Base-by-base conservation (phyloP, 2,888 invertebrate genomes). In the Pollenia griseotomentosa region DNA sequence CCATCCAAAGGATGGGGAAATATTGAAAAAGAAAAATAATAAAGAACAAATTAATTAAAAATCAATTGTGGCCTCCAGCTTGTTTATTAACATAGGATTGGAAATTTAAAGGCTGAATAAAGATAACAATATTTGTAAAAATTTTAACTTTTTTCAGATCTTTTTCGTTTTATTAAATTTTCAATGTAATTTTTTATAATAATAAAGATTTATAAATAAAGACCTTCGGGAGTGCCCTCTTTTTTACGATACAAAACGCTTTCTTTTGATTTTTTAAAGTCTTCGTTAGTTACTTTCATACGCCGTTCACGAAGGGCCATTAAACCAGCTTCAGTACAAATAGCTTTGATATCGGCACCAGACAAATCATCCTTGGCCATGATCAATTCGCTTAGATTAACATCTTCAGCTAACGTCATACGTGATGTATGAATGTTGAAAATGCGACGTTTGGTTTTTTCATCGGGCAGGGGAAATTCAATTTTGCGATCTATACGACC, bases 321-420 rank as follows among this genome's bases (percentile, higher is more conserved):
- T 80, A 99, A 94, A 88, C 99, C 99, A 79, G 99, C 99, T 95
- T 99, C 99, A 10, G 99, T 99, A 94, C 99, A 99, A 93, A 99
- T 99, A 16, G 99, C 99, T 95, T 98, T 98, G 89, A 98, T 98
- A 93, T 98, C 98, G 87, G 98, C 98, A 23, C 99, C 99, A 75
- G 99, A 99, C 16, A 99, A 95, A 94, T 99, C 99, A 95, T 99
- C 99, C 93, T 99, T 99, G 6, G 99, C 98, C 98, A 99, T 98
- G 88, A 99, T 99, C 74, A 99, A 96, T 93, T 99, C 99, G 85
- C 97, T 98, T 12, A 99, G 95, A 92, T 99, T 98, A 10, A 99
- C 99, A 94, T 99, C 99, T 87, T 97, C 97, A 11, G 99, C 97
- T 83, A 99, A 94, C 0, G 99, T 99, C 99, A 99, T 99, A 89